Base-by-base conservation (phyloP, 2,113 vertebrate genomes). In the Tiliqua scincoides region DNA sequence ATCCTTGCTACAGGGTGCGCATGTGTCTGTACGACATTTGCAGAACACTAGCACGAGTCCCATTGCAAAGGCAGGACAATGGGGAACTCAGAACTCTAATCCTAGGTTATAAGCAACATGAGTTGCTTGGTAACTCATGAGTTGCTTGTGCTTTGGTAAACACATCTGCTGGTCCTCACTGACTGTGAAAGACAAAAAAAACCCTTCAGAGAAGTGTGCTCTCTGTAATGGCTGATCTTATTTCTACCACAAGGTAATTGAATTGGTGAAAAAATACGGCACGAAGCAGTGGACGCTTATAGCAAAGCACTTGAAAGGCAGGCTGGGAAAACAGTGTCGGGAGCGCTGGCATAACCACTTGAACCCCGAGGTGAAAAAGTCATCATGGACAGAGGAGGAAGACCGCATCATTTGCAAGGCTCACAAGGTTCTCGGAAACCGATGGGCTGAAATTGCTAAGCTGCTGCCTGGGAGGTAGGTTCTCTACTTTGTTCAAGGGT, bases 301-400 rank as follows among this genome's bases (percentile, higher is more conserved):
- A 15, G 99, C 99, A 86, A 99, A 99, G 85, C 98, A 99, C 90
- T 96, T 99, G 89, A 99, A 98, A 83, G 99, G 99, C 80, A 95
- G 99, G 1, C 93, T 99, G 63, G 99, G 99, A 48, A 99, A 99
- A 95, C 99, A 99, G 96, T 99, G 99, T 68, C 95, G 99, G 6
- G 99, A 99, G 4, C 98, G 99, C 79, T 99, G 99, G 99, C 98
- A 99, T 86, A 99, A 99, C 95, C 99, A 99, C 93, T 97, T 99
- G 87, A 99, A 99, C 87, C 99, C 99, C 0, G 97, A 97, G 15
- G 99, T 99, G 90, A 99, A 99, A 94, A 99, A 99, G 89, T 99
- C 98, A 0, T 99, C 98, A 0, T 99, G 99, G 99, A 99, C 98
- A 0, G 97, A 98, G 3, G 98, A 99, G 82, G 99, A 99, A 91